phyloP scores from a whole-genome alignment of 2,113 vertebrate genomes.

The Labeo catla region DNA sequence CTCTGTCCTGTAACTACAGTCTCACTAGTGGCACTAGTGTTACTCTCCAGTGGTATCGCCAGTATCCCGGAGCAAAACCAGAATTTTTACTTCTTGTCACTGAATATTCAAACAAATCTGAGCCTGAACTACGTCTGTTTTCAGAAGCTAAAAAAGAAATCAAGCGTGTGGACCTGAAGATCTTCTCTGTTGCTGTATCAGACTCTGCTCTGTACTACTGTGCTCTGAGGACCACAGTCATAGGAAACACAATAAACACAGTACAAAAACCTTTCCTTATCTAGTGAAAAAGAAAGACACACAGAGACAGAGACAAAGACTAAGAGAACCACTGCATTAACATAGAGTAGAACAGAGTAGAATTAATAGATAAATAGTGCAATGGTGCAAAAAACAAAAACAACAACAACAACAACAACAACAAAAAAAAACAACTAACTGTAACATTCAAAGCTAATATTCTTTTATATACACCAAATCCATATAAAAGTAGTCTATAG shows the following conservation, averaged over 20 bases:
- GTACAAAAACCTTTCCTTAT: background rate
- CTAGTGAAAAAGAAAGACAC: background rate
- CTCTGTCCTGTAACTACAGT: slow-evolving; percentile 7
- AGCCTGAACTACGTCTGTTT: background rate
- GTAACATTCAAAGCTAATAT: too few species aligned
- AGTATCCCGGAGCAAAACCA: background rate
- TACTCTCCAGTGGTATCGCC: slow-evolving; percentile 5
- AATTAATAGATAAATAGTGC: too few species aligned
- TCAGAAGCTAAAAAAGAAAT: background rate
- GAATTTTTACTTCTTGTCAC: background rate
- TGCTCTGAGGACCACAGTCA: background rate
- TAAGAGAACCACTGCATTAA: background rate
- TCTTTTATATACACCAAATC: background rate
- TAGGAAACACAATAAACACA: background rate
- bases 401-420: too few species aligned
- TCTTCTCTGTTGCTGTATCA: background rate
- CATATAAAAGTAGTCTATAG: background rate
- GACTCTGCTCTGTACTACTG: slow-evolving; percentile 15
- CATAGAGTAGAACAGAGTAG: too few species aligned
- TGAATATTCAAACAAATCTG: background rate
- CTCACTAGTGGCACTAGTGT: background rate
- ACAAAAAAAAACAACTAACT: too few species aligned
- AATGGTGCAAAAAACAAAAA: background rate
- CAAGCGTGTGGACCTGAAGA: background rate
- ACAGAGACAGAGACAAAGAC: too few species aligned